Evolutionary conservation across 2,888 invertebrate species (phyloP), one percentile per base, ranked within the genome.

Genomic region (Pseudoips prasinana): DNA sequence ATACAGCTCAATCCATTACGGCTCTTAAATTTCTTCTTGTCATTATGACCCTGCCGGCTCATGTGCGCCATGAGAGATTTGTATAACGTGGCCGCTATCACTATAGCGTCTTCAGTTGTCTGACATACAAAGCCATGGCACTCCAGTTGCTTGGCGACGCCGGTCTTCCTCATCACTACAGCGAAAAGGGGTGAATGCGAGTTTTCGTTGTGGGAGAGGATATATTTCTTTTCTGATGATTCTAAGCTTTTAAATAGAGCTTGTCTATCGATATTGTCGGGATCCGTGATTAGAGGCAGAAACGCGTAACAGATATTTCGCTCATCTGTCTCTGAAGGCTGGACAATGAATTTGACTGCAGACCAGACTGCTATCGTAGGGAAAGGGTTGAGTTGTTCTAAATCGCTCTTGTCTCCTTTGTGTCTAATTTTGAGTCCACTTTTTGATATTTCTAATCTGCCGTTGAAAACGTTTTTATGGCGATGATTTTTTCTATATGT

Each of bases 341-440:
- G 93, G 9, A 94, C 91, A 4, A 95, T 93, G 69, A 96, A 94
- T 74, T 96, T 95, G 1, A 97, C 93, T 0, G 96, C 96, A 8
- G 96, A 96, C 97, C 97, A 97, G 1, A 97, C 96, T 1, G 96
- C 96, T 75, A 97, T 97, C 25, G 96, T 94, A 9, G 96, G 94
- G 65, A 96, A 97, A 1, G 96, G 95, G 64, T 96, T 96, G 31
- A 94, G 73, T 61, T 91, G 90, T 68, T 92, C 92, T 31, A 91
- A 64, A 50, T 92, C 92, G 14, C 91, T 90, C 64, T 90, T 90
- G 10, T 91, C 90, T 11, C 91, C 91, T 70, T 91, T 90, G 56
- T 92, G 91, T 67, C 92, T 90, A n/a, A 95, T 92, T 73, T 93
- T 92, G n/a, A 95, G 81, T 9, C 95, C 95, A 31, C 90, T 85